These are phyloP conservation scores for Cyanoliseus patagonus DNA, from an alignment of 2,113 vertebrate species.

Conservation along the genomic window DNA sequence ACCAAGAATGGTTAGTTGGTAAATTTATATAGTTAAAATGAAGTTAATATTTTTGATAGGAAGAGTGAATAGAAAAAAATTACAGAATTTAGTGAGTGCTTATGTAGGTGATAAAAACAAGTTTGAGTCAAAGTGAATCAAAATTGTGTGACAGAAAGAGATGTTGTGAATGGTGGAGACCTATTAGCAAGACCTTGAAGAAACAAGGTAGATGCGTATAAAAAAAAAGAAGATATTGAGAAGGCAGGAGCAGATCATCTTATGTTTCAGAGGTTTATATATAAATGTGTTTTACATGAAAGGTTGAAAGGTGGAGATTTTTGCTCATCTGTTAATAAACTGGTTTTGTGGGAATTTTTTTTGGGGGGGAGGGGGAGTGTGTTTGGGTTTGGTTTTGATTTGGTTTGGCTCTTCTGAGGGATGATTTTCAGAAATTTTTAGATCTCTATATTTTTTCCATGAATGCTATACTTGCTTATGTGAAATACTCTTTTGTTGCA, in stretches of 20 bases:
- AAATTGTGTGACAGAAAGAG: neutral
- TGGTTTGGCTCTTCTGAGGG: neutral
- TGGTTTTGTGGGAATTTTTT: neutral
- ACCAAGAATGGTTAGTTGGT: neutral
- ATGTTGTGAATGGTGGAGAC: no score
- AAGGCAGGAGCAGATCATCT: neutral
- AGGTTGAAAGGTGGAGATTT: neutral
- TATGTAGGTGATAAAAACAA: neutral
- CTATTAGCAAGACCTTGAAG: neutral
- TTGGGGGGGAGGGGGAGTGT: neutral
- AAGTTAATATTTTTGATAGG: neutral
- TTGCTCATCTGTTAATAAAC: neutral
- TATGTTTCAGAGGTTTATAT: neutral
- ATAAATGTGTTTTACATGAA: neutral
- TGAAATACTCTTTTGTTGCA: neutral
- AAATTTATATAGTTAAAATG: neutral
- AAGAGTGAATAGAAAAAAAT: neutral
- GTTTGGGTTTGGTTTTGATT: neutral
- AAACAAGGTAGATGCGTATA: neutral
- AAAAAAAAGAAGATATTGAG: neutral
- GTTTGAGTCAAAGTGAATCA: neutral
- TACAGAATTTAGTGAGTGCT: neutral
- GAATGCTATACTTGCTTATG: neutral
- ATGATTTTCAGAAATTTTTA: neutral
- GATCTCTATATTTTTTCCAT: neutral